These are phyloP conservation scores for Pangasius larnaudii DNA, from an alignment of 2,797 vertebrate species.

Conservation along the genomic window DNA sequence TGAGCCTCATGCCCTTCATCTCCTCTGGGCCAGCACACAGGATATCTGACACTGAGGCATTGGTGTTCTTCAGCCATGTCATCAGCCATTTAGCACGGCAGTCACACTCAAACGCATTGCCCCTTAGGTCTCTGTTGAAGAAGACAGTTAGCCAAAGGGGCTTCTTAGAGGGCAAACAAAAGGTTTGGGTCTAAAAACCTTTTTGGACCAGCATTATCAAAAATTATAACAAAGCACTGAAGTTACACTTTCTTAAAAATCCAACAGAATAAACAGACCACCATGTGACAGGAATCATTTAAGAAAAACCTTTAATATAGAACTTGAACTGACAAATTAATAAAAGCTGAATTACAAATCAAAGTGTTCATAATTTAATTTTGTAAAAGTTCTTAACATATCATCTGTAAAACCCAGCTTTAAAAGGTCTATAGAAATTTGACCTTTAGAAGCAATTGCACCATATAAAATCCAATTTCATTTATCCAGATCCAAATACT, in stretches of 20 bases:
- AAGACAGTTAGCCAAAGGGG: constrained; percentile 32
- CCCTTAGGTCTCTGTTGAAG: constrained; percentile 88
- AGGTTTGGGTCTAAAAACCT: background rate
- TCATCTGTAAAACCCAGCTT: background rate
- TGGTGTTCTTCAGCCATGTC: constrained; percentile 95
- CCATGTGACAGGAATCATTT: background rate
- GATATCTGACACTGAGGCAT: constrained; percentile 94
- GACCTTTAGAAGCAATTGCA: background rate
- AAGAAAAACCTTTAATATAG: background rate
- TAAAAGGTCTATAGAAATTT: background rate
- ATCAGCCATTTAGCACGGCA: constrained; percentile 98
- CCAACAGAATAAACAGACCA: background rate
- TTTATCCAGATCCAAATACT: background rate
- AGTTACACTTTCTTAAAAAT: background rate
- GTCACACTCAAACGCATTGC: constrained; percentile 96
- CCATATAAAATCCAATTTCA: background rate
- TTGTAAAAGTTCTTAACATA: background rate
- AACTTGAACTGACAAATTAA: background rate
- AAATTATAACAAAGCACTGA: background rate
- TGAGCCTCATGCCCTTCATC: constrained; percentile 93
- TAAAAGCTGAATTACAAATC: background rate
- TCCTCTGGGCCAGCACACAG: constrained; percentile 89
- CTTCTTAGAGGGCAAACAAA: background rate
- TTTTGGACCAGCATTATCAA: background rate
- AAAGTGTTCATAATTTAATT: background rate